These are phyloP conservation scores for Malurus leucopterus DNA, from an alignment of 2,797 vertebrate species.

Conservation along the genomic window DNA sequence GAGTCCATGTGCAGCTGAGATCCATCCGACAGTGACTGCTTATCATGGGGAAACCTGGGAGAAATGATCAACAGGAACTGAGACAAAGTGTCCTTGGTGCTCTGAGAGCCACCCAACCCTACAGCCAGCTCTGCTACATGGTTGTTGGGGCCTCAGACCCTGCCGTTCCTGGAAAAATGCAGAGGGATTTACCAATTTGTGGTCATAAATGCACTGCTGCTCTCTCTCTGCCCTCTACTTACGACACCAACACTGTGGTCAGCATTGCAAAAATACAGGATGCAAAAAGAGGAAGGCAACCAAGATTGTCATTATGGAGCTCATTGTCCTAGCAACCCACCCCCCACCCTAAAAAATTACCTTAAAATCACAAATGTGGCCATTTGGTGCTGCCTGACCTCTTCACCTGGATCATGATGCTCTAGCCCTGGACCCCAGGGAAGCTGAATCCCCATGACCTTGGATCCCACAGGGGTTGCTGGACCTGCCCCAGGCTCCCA, in stretches of 20 bases:
- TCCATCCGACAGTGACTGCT: not conserved
- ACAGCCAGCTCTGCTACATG: not conserved
- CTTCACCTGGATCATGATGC: not conserved
- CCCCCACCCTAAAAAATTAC: not conserved
- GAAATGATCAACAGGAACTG: not conserved
- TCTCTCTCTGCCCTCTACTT: rapidly evolving
- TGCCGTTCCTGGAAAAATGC: not conserved
- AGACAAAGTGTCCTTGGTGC: not conserved
- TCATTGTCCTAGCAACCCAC: not conserved
- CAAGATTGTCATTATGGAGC: not conserved
- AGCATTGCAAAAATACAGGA: not conserved
- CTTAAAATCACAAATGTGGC: not conserved
- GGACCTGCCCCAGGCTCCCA: not conserved
- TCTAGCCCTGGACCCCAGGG: not conserved
- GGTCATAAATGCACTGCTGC: not conserved
- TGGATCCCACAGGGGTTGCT: rapidly evolving
- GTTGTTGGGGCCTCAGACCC: not conserved
- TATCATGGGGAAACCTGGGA: not conserved
- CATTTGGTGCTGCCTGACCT: not conserved
- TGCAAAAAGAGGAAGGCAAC: not conserved
- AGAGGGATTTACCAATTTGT: not conserved
- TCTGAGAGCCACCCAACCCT: not conserved
- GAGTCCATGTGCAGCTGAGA: not conserved
- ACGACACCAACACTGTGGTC: not conserved
- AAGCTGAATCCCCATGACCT: rapidly evolving